Base-by-base conservation (phyloP, 2,888 invertebrate species). In the Cepaea hortensis region DNA sequence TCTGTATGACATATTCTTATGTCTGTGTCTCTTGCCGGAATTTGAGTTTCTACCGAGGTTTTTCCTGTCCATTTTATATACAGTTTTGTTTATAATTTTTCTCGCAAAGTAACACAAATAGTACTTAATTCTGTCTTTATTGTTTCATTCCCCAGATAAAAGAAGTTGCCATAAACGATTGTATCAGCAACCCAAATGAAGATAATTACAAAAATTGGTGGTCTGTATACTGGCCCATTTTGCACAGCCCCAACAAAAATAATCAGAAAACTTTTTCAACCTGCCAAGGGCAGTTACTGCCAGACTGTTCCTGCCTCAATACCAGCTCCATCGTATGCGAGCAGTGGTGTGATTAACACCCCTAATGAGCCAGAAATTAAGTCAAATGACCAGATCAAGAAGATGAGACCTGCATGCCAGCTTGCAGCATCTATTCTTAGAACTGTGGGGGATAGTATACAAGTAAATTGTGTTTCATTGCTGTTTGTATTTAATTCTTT, bases 351-450 rank as follows among this genome's bases (percentile, higher is more conserved):
- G 7, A 35, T 76, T n/a, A 81, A 23, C 65, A 62, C 68, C 55
- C 84, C 85, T 23, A 65, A 46, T 11, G 77, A 87, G 11, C 88
- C 91, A 86, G 93, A 92, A 86, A 90, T 93, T 2, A 93, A 93
- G 86, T 90, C 89, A 20, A 73, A 86, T 13, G 85, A 87, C 35
- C 91, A 93, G 87, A 91, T 93, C 68, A 62, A 88, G n/a, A 89
- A 90, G 20, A 90, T 92, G 89, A 88, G 91, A 82, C 87, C 90
- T 65, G 90, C 92, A 13, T 92, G 93, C 86, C 85, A 88, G 75
- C 86, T 93, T 73, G 93, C 93, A 15, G 89, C 91, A 50, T 88
- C 89, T 61, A 90, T 93, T 62, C 89, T 93, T 11, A 81, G 91
- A 77, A 82, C 84, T 85, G 90, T 91, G 81, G 90, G 90, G 35